Conservation (phyloP, 2,888 invertebrate species). For the Kuschelorhynchus macadamiae region DNA sequence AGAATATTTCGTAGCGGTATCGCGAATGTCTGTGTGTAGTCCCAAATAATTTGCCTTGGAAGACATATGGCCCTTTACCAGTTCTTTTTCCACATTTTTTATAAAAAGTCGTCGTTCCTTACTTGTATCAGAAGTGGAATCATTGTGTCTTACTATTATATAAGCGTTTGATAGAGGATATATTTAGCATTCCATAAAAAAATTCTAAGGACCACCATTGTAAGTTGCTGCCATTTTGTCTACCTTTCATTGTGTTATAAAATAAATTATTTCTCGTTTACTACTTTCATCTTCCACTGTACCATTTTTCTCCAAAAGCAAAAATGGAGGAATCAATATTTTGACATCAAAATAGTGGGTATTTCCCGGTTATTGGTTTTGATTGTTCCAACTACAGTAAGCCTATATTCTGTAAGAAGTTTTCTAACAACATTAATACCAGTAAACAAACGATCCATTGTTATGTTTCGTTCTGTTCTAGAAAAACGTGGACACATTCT, state of each 20-base stretch:
- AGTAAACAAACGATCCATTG: slow-evolving; percentile 12
- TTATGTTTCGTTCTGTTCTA: slow-evolving; percentile 2
- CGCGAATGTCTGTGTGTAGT: neutral
- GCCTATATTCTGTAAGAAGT: neutral
- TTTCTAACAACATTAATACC: neutral
- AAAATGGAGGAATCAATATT: slow-evolving; percentile 2
- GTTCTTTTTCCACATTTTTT: neutral
- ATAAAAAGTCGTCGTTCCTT: slow-evolving; percentile 1
- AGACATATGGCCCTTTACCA: slow-evolving; percentile 8
- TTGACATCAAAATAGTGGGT: neutral
- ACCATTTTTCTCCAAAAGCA: slow-evolving; percentile 1
- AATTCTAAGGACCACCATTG: too few species aligned
- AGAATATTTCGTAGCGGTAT: slow-evolving; percentile 1
- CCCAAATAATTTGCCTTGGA: neutral
- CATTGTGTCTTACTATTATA: slow-evolving; percentile 3
- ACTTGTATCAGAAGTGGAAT: neutral
- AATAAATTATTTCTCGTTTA: slow-evolving; percentile 4
- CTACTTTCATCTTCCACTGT: neutral
- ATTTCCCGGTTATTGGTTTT: slow-evolving; percentile 7
- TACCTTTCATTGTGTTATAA: neutral
- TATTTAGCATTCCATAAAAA: slow-evolving; percentile 2
- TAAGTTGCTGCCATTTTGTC: neutral
- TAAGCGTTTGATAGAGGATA: neutral
- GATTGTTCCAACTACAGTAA: slow-evolving; percentile 5
- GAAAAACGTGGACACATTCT: slow-evolving; percentile 2